These are phyloP conservation scores for Micropoecilia bifurca DNA, from an alignment of 2,797 vertebrate species.

Conservation along the genomic window DNA sequence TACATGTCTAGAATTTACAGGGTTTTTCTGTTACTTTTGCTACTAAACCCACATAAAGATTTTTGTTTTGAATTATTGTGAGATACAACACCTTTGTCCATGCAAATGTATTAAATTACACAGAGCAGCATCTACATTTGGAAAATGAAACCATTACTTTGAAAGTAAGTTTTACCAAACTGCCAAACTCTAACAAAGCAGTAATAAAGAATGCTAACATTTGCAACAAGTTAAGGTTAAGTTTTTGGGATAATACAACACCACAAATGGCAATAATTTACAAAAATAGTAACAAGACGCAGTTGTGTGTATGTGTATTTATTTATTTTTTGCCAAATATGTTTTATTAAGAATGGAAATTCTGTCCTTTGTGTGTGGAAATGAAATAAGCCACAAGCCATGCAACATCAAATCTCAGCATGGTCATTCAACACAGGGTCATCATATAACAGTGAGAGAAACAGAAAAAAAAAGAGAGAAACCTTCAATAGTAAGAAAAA, in stretches of 20 bases:
- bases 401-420: conserved; percentile 30
- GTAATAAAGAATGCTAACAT: neutral
- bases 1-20: too few relatives aligned
- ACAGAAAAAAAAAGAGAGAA: conserved; percentile 15
- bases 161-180: neutral
- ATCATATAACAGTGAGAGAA: neutral
- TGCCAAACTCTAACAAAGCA: neutral
- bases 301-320: neutral
- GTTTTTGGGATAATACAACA: neutral
- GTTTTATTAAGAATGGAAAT: neutral
- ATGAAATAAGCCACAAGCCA: conserved; percentile 29
- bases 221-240: neutral
- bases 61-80: neutral
- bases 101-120: neutral
- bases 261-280: neutral
- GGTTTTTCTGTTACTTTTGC: too few relatives aligned
- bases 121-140: neutral
- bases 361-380: too few relatives aligned
- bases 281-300: neutral
- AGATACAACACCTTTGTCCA: neutral
- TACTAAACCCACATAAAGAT: neutral
- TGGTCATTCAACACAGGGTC: neutral
- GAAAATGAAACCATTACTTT: neutral
- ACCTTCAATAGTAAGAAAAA: neutral
- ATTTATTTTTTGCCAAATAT: too few relatives aligned